Evolutionary conservation across 2,113 vertebrate genomes (phyloP), one percentile per base, ranked within the genome.

Genomic region (human (Homo sapiens)): DNA sequence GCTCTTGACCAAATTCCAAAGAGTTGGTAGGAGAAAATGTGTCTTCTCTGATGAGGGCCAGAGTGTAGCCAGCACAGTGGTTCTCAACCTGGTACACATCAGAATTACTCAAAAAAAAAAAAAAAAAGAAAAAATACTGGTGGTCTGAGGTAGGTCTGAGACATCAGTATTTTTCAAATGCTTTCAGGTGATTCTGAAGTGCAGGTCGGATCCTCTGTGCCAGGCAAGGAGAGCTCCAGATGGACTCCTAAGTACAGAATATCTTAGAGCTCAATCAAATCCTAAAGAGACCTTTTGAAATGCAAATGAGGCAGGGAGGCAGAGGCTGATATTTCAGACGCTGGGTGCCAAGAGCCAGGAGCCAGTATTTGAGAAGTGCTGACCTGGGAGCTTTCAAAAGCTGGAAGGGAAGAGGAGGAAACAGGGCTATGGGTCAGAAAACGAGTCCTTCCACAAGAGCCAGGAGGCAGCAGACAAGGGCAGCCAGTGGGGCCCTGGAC

Each of bases 281-380:
- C 79, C 86, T 93, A 89, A 83, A 97, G n/a, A 84, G 80, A 96
- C 20, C 30, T 90, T 90, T 82, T 92, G 72, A 86, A 83, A 96
- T 76, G 82, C 86, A 92, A 95, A 96, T 81, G 30, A 92, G 61
- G 68, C 66, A 87, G 93, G 93, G 87, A 73, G 48, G 40, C 78
- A 57, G 66, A 90, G 75, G 86, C 68, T 86, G 79, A 76, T 52
- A 80, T 76, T 96, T 82, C 83, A 91, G 66, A 50, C 0, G 0
- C 59, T 23, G 59, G 76, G 55, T 64, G 35, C 89, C 75, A 79
- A 61, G 66, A 79, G 81, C 20, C 30, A 61, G 64, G 40, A 95
- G 82, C 48, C 40, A 70, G 73, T 35, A 40, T 89, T 20, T 70
- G 45, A 95, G 70, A 79, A 79, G 68, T 57, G 59, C 18, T 50